phyloP scores from a whole-genome alignment of 2,113 vertebrate genomes.

The Dipodomys merriami region DNA sequence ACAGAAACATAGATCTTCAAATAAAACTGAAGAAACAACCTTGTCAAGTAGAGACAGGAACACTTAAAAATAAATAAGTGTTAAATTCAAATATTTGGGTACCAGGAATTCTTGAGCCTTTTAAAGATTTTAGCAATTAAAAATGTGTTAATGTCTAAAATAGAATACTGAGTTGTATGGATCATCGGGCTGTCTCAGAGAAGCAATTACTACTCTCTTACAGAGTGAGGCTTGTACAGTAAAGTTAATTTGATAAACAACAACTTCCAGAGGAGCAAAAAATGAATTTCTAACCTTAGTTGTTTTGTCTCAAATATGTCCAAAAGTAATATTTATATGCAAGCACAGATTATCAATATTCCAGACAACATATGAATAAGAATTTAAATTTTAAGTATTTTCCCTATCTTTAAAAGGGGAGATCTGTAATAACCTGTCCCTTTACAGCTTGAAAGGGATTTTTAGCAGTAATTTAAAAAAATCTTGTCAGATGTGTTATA shows the following conservation, averaged over 20 bases:
- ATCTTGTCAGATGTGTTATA: neutral
- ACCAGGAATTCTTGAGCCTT: slow-evolving; percentile 5
- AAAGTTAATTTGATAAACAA: slow-evolving; percentile 37
- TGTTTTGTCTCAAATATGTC: neutral
- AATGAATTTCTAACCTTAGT: neutral
- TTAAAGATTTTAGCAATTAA: slow-evolving; percentile 29
- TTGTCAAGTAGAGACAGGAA: neutral
- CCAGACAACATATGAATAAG: neutral
- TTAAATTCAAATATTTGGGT: neutral
- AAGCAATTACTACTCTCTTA: slow-evolving; percentile 17
- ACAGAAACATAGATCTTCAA: neutral
- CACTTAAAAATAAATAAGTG: neutral
- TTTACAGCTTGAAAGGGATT: neutral
- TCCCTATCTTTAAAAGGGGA: neutral
- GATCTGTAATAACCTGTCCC: neutral
- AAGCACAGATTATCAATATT: neutral
- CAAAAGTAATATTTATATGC: neutral
- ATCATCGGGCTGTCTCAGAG: neutral
- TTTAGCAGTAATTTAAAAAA: neutral
- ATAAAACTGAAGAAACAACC: slow-evolving; percentile 26
- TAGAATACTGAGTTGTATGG: neutral
- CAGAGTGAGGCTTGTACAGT: neutral
- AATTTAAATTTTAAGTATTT: neutral
- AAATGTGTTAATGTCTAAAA: neutral
- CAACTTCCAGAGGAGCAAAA: neutral